Evolutionary conservation across 2,113 vertebrate species (phyloP), one percentile per base, ranked within the genome.

Genomic region (Dasyornis broadbenti): DNA sequence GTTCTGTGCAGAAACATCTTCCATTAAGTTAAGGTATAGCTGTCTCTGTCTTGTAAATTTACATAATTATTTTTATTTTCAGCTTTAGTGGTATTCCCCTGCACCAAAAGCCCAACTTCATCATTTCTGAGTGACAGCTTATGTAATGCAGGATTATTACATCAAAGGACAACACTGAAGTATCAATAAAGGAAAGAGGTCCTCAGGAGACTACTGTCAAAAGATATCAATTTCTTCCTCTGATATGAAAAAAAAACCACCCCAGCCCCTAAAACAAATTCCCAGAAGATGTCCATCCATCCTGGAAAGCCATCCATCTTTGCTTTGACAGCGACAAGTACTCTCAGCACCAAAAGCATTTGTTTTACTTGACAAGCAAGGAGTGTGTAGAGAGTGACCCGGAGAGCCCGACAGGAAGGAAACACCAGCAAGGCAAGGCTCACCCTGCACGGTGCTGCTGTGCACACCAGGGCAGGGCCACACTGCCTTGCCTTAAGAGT

Each of bases 111-210:
- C 37, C 45, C 65, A 84, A 20, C n/a, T 94, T 75, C 53, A 61
- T 68, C 4, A 91, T 87, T 68, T 83, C 86, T 79, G 92, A 79
- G 77, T 95, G 92, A 95, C 92, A 95, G 86, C 50, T 70, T 79
- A 61, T 40, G 57, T n/a, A 75, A 89, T 79, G 60, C 77, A 79
- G 70, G n/a, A 82, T 95, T 94, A 94, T 95, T 95, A 91, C 68
- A 94, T 91, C 77, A 91, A 89, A 92, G 86, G 44, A 89, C 52
- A 68, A 75, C 53, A 21, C 20, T 91, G 56, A 89, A 69, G 53
- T 92, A 92, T 92, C 86, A 87, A 83, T 96, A 95, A 86, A 90
- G 45, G 49, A 75, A 90, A 91, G 89, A 84, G 69, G 59, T 57
- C 77, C 94, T 69, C 57, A 75, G 22, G 86, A 94, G 73, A 89